Conservation (phyloP, 2,888 invertebrate genomes). For the Cheilosia urbana region DNA sequence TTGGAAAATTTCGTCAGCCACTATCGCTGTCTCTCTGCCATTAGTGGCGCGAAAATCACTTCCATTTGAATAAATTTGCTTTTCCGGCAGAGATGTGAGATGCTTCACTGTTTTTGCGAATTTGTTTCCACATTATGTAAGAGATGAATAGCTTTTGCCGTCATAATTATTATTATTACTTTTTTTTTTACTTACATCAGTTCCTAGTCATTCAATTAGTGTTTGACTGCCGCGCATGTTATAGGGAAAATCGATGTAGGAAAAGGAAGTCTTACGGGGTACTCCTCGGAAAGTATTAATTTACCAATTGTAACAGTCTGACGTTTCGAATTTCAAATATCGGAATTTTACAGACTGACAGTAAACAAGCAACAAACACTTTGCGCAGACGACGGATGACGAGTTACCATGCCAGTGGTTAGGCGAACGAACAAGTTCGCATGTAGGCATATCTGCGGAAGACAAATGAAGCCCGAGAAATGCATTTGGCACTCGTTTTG, state of each 20-base stretch:
- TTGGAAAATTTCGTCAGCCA: conserved; percentile 37
- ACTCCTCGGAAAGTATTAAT: conserved; percentile 49
- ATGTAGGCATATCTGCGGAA: conserved; percentile 14
- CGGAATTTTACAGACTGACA: conserved; percentile 50
- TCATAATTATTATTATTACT: conserved; percentile 13
- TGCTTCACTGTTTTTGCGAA: conserved; percentile 24
- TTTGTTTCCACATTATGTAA: conserved; percentile 54
- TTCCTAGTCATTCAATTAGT: conserved; percentile 18
- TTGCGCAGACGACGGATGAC: conserved; percentile 53
- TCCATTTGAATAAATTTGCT: conserved; percentile 62
- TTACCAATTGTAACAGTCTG: conserved; percentile 51
- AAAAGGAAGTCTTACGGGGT: conserved; percentile 54
- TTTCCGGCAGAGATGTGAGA: conserved; percentile 46
- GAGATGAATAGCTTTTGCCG: conserved; percentile 37
- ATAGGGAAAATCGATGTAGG: conserved; percentile 30
- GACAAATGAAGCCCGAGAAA: conserved; percentile 59
- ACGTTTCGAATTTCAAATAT: conserved; percentile 66
- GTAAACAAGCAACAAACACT: conserved; percentile 16
- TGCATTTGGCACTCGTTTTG: conserved; percentile 51
- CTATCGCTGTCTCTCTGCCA: background rate
- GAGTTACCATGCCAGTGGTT: conserved; percentile 30
- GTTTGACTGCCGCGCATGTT: background rate
- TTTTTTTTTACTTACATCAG: conserved; percentile 29
- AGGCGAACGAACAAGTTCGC: conserved; percentile 18
- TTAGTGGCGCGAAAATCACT: conserved; percentile 51